phyloP scores from a whole-genome alignment of 2,797 vertebrate species.

The Cuculus canorus region DNA sequence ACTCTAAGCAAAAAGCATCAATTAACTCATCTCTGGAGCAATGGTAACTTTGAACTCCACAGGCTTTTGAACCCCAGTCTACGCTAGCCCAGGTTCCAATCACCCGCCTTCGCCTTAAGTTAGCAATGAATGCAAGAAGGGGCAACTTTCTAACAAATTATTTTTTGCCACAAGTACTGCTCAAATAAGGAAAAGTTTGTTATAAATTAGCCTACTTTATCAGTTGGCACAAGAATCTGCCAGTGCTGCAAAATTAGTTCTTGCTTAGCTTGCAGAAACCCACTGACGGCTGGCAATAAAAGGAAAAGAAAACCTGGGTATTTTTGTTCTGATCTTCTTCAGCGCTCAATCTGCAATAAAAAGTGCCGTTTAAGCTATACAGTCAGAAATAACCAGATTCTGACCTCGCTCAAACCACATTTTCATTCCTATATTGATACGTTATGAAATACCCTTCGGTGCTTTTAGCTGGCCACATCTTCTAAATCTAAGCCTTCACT shows the following conservation, averaged over 20 bases:
- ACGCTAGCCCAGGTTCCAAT: not conserved
- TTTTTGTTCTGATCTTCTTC: conserved; percentile 26
- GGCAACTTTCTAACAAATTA: not conserved
- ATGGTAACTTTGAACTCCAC: not conserved
- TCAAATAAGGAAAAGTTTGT: not conserved
- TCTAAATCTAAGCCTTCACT: not conserved
- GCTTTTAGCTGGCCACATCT: conserved; percentile 3
- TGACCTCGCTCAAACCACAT: not conserved
- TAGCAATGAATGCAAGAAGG: not conserved
- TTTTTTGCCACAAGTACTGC: not conserved
- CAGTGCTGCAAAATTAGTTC: conserved; percentile 17
- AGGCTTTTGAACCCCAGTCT: not conserved
- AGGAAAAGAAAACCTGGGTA: not conserved
- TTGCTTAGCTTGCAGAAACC: conserved; percentile 34
- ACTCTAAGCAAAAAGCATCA: not conserved
- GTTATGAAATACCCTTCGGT: not conserved
- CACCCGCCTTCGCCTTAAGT: not conserved
- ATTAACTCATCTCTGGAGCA: not conserved
- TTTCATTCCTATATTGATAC: not conserved
- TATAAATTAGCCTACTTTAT: conserved; percentile 46
- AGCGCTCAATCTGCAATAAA: not conserved
- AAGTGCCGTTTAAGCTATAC: not conserved
- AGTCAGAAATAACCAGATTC: conserved; percentile 43
- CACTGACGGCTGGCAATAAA: conserved; percentile 40
- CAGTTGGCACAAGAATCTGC: conserved; percentile 14